Evolutionary conservation across 2,797 vertebrate species (phyloP).

Genomic region (Ataeniobius toweri): DNA sequence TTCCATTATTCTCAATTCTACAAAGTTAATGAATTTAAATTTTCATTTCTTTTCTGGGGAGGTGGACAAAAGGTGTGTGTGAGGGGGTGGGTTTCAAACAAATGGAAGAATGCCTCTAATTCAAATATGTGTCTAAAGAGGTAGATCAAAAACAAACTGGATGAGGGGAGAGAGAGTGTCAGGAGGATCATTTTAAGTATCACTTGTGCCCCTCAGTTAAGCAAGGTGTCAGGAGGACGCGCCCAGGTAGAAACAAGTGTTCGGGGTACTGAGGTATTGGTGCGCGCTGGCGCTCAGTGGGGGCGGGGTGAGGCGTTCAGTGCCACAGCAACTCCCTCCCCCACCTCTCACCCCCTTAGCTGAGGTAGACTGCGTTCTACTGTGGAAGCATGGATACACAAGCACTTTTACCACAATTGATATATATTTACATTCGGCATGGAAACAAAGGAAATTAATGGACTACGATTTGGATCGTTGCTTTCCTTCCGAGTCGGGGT

Average conservation of each 20-base stretch:
- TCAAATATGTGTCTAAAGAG: constrained; percentile 92
- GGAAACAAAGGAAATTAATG: constrained; percentile 74
- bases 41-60: constrained; percentile 57
- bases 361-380: constrained; percentile 92
- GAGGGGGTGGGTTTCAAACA: constrained; percentile 77
- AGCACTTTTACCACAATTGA: constrained; percentile 90
- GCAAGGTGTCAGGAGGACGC: constrained; percentile 79
- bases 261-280: constrained; percentile 88
- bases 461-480: constrained; percentile 58
- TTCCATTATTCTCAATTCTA: constrained; percentile 80
- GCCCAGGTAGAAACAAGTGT: constrained; percentile 87
- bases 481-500: constrained; percentile 63
- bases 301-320: constrained; percentile 79
- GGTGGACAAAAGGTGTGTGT: constrained; percentile 35
- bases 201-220: constrained; percentile 87
- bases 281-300: constrained; percentile 83
- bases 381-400: constrained; percentile 92
- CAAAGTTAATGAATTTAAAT: constrained; percentile 86
- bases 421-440: constrained; percentile 89
- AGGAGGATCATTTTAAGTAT: constrained; percentile 78
- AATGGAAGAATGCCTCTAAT: constrained; percentile 93
- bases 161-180: constrained; percentile 19
- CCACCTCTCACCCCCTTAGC: constrained; percentile 77
- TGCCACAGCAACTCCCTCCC: constrained; percentile 74
- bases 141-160: constrained; percentile 92